Evolutionary conservation across 2,888 invertebrate genomes (phyloP), one percentile per base, ranked within the genome.

Genomic region (Formica aserva): DNA sequence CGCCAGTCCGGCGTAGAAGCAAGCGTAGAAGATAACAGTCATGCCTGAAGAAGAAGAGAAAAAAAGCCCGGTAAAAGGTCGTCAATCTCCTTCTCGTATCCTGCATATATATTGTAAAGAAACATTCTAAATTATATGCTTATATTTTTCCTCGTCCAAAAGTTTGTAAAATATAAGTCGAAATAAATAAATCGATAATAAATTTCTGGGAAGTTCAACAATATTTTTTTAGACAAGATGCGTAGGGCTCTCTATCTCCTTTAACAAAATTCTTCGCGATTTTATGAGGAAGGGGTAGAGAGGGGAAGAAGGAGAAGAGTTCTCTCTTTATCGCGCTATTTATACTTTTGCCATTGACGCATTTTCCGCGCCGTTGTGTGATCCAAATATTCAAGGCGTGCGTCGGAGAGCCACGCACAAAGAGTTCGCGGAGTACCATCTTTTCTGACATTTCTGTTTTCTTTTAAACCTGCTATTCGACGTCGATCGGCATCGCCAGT

Each of bases 1-100:
- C 22, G 97, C 97, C 93, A 99, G 95, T 83, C 97, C 96, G 69
- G 96, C 95, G 95, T 98, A 99, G 96, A 99, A 99, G 88, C 98
- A 96, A 65, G 96, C 87, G 95, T 99, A 99, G 96, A 99, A 99
- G 0, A 97, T 88, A 32, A 97, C 93, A 85, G 98, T 96, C 94
- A 98, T 97, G 86, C 96, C 98, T 98, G 96, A 35, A 97, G 96
- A 80, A 92, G 90, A 91, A 62, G 74, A 45, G 32, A 82, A 65
- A 76, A 38, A 80, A 57, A 4, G 0, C 26, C 3, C 5, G 18
- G 2, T 5, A 32, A 4, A 75, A 35, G 18, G 26, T 57, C 35
- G 18, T 60, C 38, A 72, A 69, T 55, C 35, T 52, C 18, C 35
- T 48, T 18, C 22, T 63, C 11, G 4, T 55, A 75, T 45, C 45